Evolutionary conservation across 2,888 invertebrate species (phyloP).

Genomic region (Rambutsinella grinnellia): DNA sequence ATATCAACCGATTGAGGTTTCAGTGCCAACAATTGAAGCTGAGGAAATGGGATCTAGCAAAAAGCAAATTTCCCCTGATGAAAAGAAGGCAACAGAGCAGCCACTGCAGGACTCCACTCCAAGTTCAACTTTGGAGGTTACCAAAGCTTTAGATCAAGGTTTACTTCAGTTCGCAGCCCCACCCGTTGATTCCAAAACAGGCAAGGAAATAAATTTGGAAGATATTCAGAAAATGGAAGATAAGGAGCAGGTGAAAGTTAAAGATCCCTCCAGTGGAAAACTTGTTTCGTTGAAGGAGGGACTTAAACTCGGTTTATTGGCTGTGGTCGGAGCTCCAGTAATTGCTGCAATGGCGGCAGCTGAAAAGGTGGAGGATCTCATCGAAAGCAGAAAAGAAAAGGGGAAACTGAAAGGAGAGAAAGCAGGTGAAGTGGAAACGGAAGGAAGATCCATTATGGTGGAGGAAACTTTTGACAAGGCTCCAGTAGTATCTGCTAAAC

Average conservation of each 20-base stretch:
- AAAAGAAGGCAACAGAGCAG: too few relatives aligned
- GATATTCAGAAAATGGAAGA: conserved; percentile 76
- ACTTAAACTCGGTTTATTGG: conserved; percentile 87
- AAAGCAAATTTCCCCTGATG: too few relatives aligned
- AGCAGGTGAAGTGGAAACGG: not conserved
- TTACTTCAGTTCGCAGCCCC: conserved; percentile 4
- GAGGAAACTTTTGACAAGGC: conserved; percentile 4
- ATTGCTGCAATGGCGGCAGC: conserved; percentile 88
- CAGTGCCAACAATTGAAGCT: too few relatives aligned
- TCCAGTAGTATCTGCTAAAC: too few relatives aligned
- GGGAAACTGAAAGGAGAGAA: not conserved
- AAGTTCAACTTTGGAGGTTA: too few relatives aligned
- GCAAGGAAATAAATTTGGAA: conserved; percentile 79
- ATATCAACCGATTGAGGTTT: too few relatives aligned
- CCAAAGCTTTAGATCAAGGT: conserved; percentile 20
- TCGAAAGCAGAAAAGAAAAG: not conserved
- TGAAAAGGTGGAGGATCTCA: conserved; percentile 75
- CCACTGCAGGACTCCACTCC: too few relatives aligned
- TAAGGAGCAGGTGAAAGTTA: conserved; percentile 67
- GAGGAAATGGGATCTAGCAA: too few relatives aligned
- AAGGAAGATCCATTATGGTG: not conserved
- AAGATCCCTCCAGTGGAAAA: conserved; percentile 70
- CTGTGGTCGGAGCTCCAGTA: conserved; percentile 90
- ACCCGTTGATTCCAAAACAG: conserved; percentile 76
- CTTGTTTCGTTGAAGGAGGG: conserved; percentile 77